Conservation (phyloP, 2,113 vertebrate genomes). For the Myanophis thanlyinensis region DNA sequence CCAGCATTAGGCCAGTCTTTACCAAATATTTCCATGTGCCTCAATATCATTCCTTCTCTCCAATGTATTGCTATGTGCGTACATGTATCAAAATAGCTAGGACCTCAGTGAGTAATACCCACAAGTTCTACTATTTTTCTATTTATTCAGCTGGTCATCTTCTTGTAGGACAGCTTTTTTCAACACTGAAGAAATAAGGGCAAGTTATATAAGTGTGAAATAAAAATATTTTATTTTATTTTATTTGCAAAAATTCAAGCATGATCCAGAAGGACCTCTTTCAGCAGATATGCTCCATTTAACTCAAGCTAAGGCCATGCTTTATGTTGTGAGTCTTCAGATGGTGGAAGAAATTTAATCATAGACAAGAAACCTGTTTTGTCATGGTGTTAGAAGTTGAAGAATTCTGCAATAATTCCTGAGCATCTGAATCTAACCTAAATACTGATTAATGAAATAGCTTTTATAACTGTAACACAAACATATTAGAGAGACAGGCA, state of each 20-base stretch:
- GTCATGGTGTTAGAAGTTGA: neutral
- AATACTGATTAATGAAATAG: neutral
- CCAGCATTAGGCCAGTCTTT: slow-evolving; percentile 34
- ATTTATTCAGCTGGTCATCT: slow-evolving; percentile 64
- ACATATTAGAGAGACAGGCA: neutral
- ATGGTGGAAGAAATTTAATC: slow-evolving; percentile 25
- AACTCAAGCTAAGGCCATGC: slow-evolving; percentile 31
- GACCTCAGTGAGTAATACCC: slow-evolving; percentile 41
- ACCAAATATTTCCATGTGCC: slow-evolving; percentile 38
- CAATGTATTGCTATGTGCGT: slow-evolving; percentile 39
- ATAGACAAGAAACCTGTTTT: neutral
- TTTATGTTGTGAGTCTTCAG: slow-evolving; percentile 40
- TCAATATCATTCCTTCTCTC: slow-evolving; percentile 36
- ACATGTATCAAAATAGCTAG: slow-evolving; percentile 57
- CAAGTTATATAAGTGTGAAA: slow-evolving; percentile 58
- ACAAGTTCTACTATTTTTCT: slow-evolving; percentile 56
- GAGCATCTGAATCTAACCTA: neutral
- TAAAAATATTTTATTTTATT: slow-evolving; percentile 23
- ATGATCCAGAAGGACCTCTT: slow-evolving; percentile 44
- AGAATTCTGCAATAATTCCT: neutral
- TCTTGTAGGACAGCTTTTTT: slow-evolving; percentile 24
- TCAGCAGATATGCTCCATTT: slow-evolving; percentile 44
- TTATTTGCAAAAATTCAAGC: slow-evolving; percentile 43
- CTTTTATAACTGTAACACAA: neutral
- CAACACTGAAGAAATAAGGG: slow-evolving; percentile 49